Base-by-base conservation (phyloP, 2,113 vertebrate genomes). In the Apistogramma diplotaenia region DNA sequence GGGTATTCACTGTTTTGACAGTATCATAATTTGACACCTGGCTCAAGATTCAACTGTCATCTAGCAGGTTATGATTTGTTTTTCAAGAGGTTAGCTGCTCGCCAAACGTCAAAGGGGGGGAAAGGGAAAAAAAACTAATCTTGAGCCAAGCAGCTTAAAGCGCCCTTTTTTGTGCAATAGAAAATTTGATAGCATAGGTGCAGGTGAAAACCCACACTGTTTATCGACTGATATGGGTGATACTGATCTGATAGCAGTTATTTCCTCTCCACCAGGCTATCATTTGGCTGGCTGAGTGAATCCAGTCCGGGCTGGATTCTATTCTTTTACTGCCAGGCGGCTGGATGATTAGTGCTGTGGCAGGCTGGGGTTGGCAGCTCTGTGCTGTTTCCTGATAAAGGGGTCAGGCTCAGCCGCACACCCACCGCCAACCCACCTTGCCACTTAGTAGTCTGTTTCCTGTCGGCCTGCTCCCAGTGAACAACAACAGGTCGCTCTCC, bases 201-300 rank as follows among this genome's bases (percentile, higher is more conserved):
- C 76, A 78, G 85, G 85, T 89, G 87, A 89, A 87, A 86, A 88
- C 85, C 84, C 79, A 74, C 43, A 79, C 83, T 85, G 82, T 89
- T 87, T 88, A 90, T 91, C 16, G 43, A 87, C 81, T 83, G 87
- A 85, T 91, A 86, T 92, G 91, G 92, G 74, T 61, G 91, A 93
- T 93, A 85, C 86, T 87, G 87, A 92, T 94, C 93, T 89, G 85
- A 89, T 80, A 90, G 83, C 75, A 84, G 91, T 89, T 89, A 92
- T 93, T 92, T 89, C 83, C 81, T 83, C 87, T 81, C 53, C 74
- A 76, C 78, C 87, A 82, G 54, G 60, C 88, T 89, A 90, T 90
- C 92, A 85, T 91, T 91, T 88, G 78, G 79, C 83, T 74, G 82
- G 51, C 85, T 89, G 87, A 88, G 60, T 77, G 90, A 91, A 85